A percentile compares a stretch with the other conserved stretches of the same genome.
Conservation (phyloP, 92 coral and sea anemone genomes). For the Epizoanthus scotinus region DNA sequence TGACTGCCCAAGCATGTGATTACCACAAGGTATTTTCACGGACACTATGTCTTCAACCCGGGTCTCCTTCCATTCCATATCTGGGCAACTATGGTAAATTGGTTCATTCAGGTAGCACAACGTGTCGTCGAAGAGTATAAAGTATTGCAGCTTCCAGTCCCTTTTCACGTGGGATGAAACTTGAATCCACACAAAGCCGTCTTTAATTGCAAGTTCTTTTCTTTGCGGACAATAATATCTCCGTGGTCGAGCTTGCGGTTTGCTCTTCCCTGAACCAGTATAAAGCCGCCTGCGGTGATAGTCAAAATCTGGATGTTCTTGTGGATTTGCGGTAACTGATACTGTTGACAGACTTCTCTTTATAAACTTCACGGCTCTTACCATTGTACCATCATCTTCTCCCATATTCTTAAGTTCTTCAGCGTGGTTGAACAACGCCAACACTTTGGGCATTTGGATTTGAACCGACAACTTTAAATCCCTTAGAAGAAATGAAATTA, state of each 20-base stretch:
- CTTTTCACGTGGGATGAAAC: constrained; percentile 18
- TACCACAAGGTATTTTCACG: constrained; percentile 25
- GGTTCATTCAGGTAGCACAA: constrained; percentile 34
- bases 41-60: constrained; percentile 17
- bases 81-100: constrained; percentile 15
- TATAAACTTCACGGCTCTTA: not conserved
- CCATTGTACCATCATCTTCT: not conserved
- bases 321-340: constrained; percentile 2
- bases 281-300: constrained; percentile 1
- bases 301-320: not conserved
- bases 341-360: not conserved
- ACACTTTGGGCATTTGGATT: too few relatives aligned
- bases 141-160: constrained; percentile 28
- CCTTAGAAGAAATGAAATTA: too few relatives aligned
- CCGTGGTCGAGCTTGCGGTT: constrained; percentile 7
- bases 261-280: constrained; percentile 23
- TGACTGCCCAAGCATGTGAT: not conserved
- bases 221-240: constrained; percentile 26
- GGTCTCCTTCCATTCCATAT: constrained; percentile 35
- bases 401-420: not conserved
- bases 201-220: constrained; percentile 25
- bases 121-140: constrained; percentile 23
- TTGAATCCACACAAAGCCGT: constrained; percentile 43
- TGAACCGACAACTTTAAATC: too few relatives aligned
- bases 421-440: too few relatives aligned